Percentiles rank a stretch among this genome's conserved stretches.
Evolutionary conservation across 2,113 vertebrate genomes (phyloP).

Genomic region (Barnardius zonarius): DNA sequence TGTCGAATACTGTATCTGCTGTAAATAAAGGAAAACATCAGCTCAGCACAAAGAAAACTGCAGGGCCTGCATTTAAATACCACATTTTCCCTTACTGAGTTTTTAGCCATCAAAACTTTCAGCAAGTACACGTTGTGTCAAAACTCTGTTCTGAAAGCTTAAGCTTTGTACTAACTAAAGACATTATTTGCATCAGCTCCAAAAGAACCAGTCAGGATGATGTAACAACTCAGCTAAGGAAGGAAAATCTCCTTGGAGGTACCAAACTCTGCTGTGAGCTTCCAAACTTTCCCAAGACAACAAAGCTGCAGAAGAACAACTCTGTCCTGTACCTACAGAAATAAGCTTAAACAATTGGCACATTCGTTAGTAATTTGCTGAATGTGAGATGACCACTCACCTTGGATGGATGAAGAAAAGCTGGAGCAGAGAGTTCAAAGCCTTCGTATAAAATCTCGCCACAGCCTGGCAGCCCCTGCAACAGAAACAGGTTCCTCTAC

Average conservation of each 20-base stretch:
- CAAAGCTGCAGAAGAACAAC: not conserved
- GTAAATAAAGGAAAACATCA: not conserved
- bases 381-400: not conserved
- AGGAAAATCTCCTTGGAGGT: not conserved
- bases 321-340: not conserved
- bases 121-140: not conserved
- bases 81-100: rapidly evolving
- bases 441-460: not conserved
- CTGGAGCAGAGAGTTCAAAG: not conserved
- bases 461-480: not conserved
- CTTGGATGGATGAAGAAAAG: not conserved
- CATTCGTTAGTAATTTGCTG: not conserved
- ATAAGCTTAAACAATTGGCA: not conserved
- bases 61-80: not conserved
- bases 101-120: not conserved
- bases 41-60: not conserved
- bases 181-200: not conserved
- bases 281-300: not conserved
- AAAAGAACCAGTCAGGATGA: not conserved
- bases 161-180: not conserved
- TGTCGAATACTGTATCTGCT: not conserved
- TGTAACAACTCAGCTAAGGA: not conserved
- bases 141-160: not conserved
- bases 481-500: not conserved
- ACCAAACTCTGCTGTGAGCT: not conserved